Conservation (phyloP, 2,797 vertebrate genomes). For the Jordanella pulchra region DNA sequence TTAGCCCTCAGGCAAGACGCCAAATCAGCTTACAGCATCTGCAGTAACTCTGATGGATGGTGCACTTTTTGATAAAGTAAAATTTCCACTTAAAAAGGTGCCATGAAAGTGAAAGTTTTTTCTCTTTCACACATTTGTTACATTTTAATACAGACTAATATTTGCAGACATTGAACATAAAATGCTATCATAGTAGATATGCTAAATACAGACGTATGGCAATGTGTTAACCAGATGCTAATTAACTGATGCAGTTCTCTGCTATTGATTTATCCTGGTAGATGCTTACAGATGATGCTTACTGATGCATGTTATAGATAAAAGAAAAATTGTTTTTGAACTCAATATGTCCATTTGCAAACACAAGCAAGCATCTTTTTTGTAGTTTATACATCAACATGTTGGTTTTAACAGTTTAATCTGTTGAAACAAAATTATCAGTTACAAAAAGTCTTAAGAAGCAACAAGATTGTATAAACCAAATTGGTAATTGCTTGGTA, state of each 20-base stretch:
- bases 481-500: too few species aligned
- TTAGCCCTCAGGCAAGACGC: slow-evolving; percentile 1
- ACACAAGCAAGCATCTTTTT: too few species aligned
- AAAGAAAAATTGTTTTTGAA: neutral
- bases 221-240: neutral
- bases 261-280: neutral
- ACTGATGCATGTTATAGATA: neutral
- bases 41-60: slow-evolving; percentile 6
- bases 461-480: too few species aligned
- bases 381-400: neutral
- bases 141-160: slow-evolving; percentile 5
- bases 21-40: slow-evolving; percentile 1
- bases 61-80: neutral
- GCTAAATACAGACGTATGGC: neutral
- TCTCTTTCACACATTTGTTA: slow-evolving; percentile 19
- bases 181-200: neutral
- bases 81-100: slow-evolving; percentile 6
- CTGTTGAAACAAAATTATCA: too few species aligned
- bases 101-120: neutral
- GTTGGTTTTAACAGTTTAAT: too few species aligned
- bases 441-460: too few species aligned
- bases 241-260: neutral
- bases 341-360: neutral
- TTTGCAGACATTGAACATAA: neutral
- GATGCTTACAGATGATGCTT: too few species aligned